Conservation (phyloP, 2,888 invertebrate species). For the Psylliodes chrysocephalus region DNA sequence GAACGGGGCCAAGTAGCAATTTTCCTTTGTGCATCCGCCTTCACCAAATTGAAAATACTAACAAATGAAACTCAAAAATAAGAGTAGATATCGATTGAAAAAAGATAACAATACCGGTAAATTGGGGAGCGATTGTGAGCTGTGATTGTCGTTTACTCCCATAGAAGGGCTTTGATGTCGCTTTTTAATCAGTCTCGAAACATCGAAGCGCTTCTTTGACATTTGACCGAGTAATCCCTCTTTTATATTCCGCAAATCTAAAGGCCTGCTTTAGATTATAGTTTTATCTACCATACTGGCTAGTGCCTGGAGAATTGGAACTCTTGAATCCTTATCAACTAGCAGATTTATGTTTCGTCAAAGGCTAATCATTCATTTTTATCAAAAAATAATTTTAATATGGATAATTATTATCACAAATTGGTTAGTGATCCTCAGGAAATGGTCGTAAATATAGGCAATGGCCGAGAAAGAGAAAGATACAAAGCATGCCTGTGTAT, state of each 20-base stretch:
- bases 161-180: slow-evolving; percentile 61
- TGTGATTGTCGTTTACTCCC: slow-evolving; percentile 64
- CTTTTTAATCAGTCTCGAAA: slow-evolving; percentile 64
- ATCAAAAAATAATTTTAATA: neutral
- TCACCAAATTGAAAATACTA: slow-evolving; percentile 61
- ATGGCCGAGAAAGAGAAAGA: no score
- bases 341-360: neutral
- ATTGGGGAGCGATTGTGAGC: slow-evolving; percentile 64
- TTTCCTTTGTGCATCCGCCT: slow-evolving; percentile 49
- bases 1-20: slow-evolving; percentile 43
- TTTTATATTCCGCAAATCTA: slow-evolving; percentile 55
- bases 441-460: no score
- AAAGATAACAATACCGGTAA: slow-evolving; percentile 63
- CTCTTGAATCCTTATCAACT: slow-evolving; percentile 1
- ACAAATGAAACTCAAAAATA: slow-evolving; percentile 61
- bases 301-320: slow-evolving; percentile 5
- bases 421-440: no score
- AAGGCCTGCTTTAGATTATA: slow-evolving; percentile 49
- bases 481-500: no score
- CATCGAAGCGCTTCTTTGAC: slow-evolving; percentile 63
- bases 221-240: slow-evolving; percentile 65
- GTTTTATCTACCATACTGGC: slow-evolving; percentile 47
- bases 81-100: slow-evolving; percentile 63
- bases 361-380: neutral
- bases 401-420: no score